Evolutionary conservation across 2,113 vertebrate species (phyloP).

Genomic region (Mormyrus iriodes): DNA sequence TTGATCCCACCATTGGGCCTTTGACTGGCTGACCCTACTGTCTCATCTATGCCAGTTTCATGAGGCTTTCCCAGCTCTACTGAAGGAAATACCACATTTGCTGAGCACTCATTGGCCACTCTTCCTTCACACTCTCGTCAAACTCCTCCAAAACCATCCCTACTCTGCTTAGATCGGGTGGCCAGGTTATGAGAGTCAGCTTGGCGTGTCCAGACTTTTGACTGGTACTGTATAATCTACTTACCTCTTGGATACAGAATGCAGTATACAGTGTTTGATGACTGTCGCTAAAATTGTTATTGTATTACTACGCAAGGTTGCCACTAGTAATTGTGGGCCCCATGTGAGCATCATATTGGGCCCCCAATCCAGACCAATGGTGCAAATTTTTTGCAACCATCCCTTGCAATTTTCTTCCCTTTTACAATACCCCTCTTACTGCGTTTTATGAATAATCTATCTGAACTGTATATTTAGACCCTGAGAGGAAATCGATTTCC

Average conservation of each 20-base stretch:
- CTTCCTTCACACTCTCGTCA: too few species aligned
- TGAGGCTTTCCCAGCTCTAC: too few species aligned
- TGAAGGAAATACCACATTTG: too few species aligned
- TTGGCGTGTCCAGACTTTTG: not conserved
- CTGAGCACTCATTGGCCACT: too few species aligned
- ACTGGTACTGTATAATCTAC: not conserved
- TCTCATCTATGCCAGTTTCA: too few species aligned
- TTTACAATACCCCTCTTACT: not conserved
- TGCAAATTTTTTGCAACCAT: not conserved
- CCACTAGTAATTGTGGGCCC: not conserved
- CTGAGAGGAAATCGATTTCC: not conserved
- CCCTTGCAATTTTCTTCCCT: not conserved
- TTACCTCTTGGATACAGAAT: too few species aligned
- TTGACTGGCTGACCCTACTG: too few species aligned
- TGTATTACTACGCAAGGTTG: not conserved
- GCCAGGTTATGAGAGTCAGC: too few species aligned
- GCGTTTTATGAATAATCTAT: not conserved
- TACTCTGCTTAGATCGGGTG: too few species aligned
- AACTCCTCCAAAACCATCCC: too few species aligned
- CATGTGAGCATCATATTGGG: not conserved
- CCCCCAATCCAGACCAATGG: not conserved
- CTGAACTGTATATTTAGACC: not conserved
- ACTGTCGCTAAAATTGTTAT: not conserved
- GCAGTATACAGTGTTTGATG: too few species aligned
- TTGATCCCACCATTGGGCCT: too few species aligned